phyloP scores from a whole-genome alignment of 2,113 vertebrate genomes.

The Misgurnus anguillicaudatus region DNA sequence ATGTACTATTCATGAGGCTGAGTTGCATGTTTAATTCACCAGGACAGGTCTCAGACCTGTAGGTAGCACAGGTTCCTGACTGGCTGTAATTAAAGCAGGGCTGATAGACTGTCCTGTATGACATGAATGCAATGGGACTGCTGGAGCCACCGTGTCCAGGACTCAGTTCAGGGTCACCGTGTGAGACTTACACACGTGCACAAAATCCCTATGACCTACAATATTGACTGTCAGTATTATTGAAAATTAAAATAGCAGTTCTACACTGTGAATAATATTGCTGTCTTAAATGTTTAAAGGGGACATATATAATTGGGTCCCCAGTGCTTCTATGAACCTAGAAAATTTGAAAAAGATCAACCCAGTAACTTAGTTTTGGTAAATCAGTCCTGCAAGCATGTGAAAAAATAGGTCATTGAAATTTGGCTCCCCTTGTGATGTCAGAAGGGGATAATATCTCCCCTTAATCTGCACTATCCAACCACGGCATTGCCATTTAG shows the following conservation, averaged over 20 bases:
- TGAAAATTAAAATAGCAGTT: not conserved
- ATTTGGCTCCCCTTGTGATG: too few species aligned
- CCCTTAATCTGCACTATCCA: too few species aligned
- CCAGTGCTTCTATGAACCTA: too few species aligned
- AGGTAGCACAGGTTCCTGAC: conserved; percentile 50
- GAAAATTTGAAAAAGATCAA: too few species aligned
- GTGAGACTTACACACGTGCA: conserved; percentile 32
- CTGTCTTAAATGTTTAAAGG: too few species aligned
- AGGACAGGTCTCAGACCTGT: conserved; percentile 66
- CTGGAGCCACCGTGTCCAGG: conserved; percentile 27
- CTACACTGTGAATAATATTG: too few species aligned
- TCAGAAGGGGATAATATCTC: too few species aligned
- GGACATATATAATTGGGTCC: too few species aligned
- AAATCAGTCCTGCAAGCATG: too few species aligned
- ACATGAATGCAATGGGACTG: conserved; percentile 33
- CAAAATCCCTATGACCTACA: conserved; percentile 6
- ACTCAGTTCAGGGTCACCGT: conserved; percentile 49
- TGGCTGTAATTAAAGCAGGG: conserved; percentile 46
- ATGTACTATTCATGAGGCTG: conserved; percentile 74
- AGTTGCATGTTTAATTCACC: conserved; percentile 76
- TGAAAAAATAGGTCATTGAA: too few species aligned
- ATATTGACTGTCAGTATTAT: not conserved
- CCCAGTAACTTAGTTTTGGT: too few species aligned
- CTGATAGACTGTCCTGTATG: conserved; percentile 43
- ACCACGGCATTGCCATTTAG: too few species aligned